Base-by-base conservation (phyloP, 2,888 invertebrate genomes). In the Nebria brevicollis region DNA sequence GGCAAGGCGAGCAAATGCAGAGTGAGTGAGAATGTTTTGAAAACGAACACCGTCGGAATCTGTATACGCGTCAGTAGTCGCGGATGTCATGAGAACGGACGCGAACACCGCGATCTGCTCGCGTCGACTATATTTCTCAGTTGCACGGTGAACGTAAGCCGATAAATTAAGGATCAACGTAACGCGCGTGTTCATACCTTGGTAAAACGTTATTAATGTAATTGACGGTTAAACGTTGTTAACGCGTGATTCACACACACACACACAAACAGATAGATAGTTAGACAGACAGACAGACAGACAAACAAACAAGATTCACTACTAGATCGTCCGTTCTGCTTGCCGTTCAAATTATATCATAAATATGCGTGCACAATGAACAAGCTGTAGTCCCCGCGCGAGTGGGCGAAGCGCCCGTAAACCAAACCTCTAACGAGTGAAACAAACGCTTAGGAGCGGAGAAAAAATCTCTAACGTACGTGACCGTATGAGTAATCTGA, bases 121-220 rank as follows among this genome's bases (percentile, higher is more conserved):
- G 70, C 70, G 70, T 70, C 11, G 54, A 54, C 7, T 70, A 70
- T 25, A 70, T 25, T 70, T 70, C 70, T 70, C 26, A 70, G n/a
- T 70, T 6, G 15, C 70, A 26, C 70, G 26, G 26, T 34, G 70
- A 70, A 70, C 66, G 66, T 15, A 20, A 25, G 68, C 68, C 42
- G 77, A 77, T 77, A 68, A 77, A 77, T 77, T 77, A 68, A 66
- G 77, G 42, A 68, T 42, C 77, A 68, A 77, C 20, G 77, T 77
- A 68, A 77, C 66, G 77, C 77, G 77, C 77, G 77, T 77, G 70
- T 70, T 70, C 34, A 70, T 70, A 70, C 70, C 70, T 34, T 26
- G 77, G 77, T 13, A 77, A 77, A 77, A 77, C 77, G 66, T 77
- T 77, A 77, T 77, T 66, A 77, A 77, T 77, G 77, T 77, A 77